Percentiles rank a stretch among this genome's conserved stretches.
phyloP scores from a whole-genome alignment of 2,797 vertebrate genomes.

The Squalus acanthias region DNA sequence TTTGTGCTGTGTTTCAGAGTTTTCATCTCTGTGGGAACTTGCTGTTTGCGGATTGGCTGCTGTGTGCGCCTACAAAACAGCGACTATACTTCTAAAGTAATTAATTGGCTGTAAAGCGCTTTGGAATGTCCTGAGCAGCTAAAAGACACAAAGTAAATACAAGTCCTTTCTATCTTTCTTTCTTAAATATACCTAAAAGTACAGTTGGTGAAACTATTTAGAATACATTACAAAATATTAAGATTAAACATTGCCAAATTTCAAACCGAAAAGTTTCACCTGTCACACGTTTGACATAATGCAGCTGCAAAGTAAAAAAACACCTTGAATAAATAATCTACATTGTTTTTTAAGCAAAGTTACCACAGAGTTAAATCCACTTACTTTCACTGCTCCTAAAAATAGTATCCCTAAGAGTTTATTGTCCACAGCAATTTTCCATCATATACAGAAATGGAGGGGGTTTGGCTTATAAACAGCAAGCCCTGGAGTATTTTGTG shows the following conservation, averaged over 20 bases:
- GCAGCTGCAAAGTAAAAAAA: neutral
- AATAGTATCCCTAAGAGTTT: neutral
- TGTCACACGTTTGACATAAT: neutral
- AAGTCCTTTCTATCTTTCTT: neutral
- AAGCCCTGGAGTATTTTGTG: neutral
- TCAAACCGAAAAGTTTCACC: neutral
- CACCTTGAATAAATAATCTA: neutral
- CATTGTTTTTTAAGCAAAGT: neutral
- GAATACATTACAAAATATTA: neutral
- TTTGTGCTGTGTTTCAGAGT: neutral
- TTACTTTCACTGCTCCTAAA: neutral
- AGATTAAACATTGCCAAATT: neutral
- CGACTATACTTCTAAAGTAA: neutral
- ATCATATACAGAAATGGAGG: neutral
- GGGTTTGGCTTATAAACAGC: neutral
- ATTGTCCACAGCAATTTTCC: neutral
- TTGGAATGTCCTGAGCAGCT: neutral
- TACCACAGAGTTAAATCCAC: neutral
- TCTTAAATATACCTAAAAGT: neutral
- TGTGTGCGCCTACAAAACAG: neutral
- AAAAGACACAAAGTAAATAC: neutral
- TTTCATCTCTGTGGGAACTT: neutral
- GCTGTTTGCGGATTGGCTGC: neutral
- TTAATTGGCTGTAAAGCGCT: neutral
- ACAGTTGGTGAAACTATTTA: neutral